Base-by-base conservation (phyloP, 2,113 vertebrate species). In the Cinclus mexicanus region DNA sequence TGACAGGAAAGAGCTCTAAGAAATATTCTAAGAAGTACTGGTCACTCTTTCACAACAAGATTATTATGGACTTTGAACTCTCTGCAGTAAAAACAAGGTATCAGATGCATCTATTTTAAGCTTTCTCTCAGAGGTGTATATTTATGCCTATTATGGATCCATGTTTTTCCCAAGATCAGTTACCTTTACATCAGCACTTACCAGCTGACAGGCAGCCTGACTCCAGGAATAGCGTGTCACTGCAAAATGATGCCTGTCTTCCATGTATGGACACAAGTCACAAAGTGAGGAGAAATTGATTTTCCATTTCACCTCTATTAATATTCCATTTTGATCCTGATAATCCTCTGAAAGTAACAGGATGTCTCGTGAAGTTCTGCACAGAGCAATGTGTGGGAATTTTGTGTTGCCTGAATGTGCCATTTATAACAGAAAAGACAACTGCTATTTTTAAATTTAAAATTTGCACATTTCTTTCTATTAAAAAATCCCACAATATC, bases 141-240 rank as follows among this genome's bases (percentile, higher is more conserved):
- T 83, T 95, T 96, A 86, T 72, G 29, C 91, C 72, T 74, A 42
- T 89, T 94, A 83, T 81, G 83, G 76, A 29, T 28, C 82, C 63
- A 25, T 95, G 67, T 89, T 96, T 96, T 96, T 82, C 78, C 78
- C 94, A 91, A 94, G 86, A 91, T 96, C 95, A 92, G 80, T 97
- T 97, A 97, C 86, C 93, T 97, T 93, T 61, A 68, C 85, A 94
- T 96, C 95, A 97, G 95, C 97, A 95, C 91, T 97, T 82, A 83
- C 61, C 97, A 97, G 96, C 91, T 97, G 95, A 95, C 80, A 47
- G 57, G 47, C 76, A 94, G 94, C 29, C 23, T 74, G 91, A 68
- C 77, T 93, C 84, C 93, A 97, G 84, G 92, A 96, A 96, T 94
- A 93, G 87, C 39, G 80, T 89, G 56, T 92, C 85, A 63, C 21